Conservation (phyloP, 2,113 vertebrate species). For the Campylomormyrus tamandua region DNA sequence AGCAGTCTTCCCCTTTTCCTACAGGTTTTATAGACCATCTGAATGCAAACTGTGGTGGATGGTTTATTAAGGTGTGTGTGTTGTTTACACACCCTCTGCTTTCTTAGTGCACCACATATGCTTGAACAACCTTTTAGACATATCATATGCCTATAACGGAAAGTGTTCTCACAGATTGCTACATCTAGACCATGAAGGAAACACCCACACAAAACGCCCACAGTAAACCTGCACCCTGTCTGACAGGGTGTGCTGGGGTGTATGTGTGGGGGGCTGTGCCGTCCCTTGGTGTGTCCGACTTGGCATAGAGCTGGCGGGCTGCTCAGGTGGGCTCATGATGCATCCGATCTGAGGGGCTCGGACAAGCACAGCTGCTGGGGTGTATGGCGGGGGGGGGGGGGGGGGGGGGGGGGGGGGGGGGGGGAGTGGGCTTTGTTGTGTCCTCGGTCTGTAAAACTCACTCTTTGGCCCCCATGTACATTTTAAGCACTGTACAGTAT, state of each 20-base stretch:
- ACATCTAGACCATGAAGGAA: background rate
- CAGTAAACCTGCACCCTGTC: constrained; percentile 5
- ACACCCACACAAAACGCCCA: constrained; percentile 1
- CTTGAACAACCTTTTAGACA: background rate
- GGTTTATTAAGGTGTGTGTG: background rate
- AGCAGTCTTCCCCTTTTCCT: background rate
- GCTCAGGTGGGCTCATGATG: constrained; percentile 33
- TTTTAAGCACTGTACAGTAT: background rate
- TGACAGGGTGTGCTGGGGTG: background rate
- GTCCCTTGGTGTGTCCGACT: constrained; percentile 16
- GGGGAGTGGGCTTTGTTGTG: background rate
- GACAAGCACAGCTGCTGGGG: constrained; percentile 18
- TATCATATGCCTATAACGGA: background rate
- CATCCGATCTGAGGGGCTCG: background rate
- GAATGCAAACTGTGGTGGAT: background rate
- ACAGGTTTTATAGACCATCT: background rate
- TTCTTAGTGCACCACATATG: background rate
- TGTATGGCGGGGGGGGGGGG: background rate
- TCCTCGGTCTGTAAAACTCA: background rate
- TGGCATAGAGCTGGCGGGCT: constrained; percentile 29
- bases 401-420: background rate
- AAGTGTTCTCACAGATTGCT: background rate
- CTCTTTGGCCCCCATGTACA: background rate
- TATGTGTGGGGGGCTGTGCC: constrained; percentile 21
- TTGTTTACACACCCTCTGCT: background rate